These are phyloP conservation scores for Ascidia mentula DNA, from an alignment of 23 tunicate genomes.

Conservation along the genomic window DNA sequence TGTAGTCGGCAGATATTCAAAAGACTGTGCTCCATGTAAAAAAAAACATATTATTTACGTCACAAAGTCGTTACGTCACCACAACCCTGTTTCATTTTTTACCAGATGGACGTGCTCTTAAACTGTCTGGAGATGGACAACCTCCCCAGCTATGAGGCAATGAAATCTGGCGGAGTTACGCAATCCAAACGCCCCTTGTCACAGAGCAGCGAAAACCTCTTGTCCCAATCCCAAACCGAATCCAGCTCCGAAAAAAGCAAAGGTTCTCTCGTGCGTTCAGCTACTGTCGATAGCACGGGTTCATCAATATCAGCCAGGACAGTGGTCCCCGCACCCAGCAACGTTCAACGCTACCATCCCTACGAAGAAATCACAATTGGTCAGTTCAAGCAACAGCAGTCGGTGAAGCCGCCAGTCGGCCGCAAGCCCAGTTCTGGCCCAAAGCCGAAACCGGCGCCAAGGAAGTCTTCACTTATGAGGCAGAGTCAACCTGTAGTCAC, in stretches of 20 bases:
- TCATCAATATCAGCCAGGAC: neutral
- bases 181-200: neutral
- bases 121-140: conserved; percentile 71
- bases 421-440: conserved; percentile 30
- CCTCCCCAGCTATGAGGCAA: conserved; percentile 53
- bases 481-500: conserved; percentile 13
- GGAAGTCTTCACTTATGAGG: conserved; percentile 31
- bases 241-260: neutral
- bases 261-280: neutral
- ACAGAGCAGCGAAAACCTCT: neutral
- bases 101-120: conserved; percentile 77
- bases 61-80: too few species aligned
- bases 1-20: too few species aligned
- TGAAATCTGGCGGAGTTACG: neutral
- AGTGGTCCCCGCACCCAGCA: conserved; percentile 32
- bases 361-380: conserved; percentile 74
- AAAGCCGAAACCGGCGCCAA: conserved; percentile 68
- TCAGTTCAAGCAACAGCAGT: conserved; percentile 41
- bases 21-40: too few species aligned
- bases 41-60: too few species aligned
- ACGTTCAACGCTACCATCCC: conserved; percentile 58
- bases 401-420: conserved; percentile 32
- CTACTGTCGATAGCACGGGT: conserved; percentile 1
- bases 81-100: neutral
- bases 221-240: neutral